Evolutionary conservation across 1,140 invertebrate species (phyloP), one percentile per base, ranked within the genome.

Genomic region (Caenorhabditis latens): DNA sequence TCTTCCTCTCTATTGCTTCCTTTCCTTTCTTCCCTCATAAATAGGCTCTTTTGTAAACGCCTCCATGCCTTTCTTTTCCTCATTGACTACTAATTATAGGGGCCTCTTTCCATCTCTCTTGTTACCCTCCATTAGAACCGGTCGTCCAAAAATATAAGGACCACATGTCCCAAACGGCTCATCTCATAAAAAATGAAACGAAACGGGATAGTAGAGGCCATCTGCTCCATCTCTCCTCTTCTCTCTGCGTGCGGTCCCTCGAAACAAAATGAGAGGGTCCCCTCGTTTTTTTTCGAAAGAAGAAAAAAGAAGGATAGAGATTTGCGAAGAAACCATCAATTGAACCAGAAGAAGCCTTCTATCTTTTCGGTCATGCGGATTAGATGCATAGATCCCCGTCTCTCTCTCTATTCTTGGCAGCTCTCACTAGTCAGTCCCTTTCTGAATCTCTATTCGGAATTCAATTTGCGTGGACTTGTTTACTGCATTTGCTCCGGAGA

Each of bases 401-500:
- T 53, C 50, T 9, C 14, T 53, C 57, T 58, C 57, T 58, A 58
- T 58, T 58, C 57, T 58, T 58, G 19, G 57, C 57, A 19, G 16
- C 14, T 58, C n/a, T n/a, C 57, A n/a, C n/a, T n/a, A n/a, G n/a
- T n/a, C n/a, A 8, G 16, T 58, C n/a, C n/a, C 57, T 21, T n/a
- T n/a, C 8, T n/a, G 4, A 5, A n/a, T n/a, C 19, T 58, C 24
- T 11, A 21, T 11, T 19, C 61, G 9, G 61, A 63, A 63, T 63
- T 63, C 61, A 63, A 63, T 63, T 63, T 63, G 61, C 61, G 61
- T 63, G 8, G 61, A 63, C 21, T 63, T 63, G 61, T 63, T 63
- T 63, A 63, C 61, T 40, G 61, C 61, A 32, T 63, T 14, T 21
- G 3, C 57, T 5, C 8, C 57, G 50, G 9, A 9, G 9, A 13